Evolutionary conservation across 2,113 vertebrate species (phyloP).

Genomic region (Campylomormyrus numenius): DNA sequence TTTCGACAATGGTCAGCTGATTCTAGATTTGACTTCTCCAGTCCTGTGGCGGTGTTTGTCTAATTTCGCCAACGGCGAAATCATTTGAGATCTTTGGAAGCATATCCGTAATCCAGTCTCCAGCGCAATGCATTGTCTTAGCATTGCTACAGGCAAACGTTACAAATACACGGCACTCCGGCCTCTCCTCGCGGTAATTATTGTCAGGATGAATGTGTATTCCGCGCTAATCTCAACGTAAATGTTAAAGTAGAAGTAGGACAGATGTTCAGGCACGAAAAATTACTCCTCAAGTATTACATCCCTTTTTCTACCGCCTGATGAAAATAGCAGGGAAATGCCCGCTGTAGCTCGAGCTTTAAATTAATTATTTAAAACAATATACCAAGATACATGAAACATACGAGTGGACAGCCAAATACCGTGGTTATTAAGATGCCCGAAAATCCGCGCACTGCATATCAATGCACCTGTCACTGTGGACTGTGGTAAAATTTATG

Average conservation of each 20-base stretch:
- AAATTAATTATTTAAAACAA: conserved; percentile 74
- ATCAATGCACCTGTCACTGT: conserved; percentile 99
- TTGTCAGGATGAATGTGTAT: conserved; percentile 16
- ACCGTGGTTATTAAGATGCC: conserved; percentile 77
- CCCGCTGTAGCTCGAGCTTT: conserved; percentile 34
- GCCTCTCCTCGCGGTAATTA: background rate
- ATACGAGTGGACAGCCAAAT: conserved; percentile 60
- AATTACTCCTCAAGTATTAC: background rate
- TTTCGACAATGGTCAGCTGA: conserved; percentile 77
- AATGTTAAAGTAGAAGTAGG: conserved; percentile 13
- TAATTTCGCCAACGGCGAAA: conserved; percentile 3
- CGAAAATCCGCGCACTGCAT: conserved; percentile 76
- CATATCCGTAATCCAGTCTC: background rate
- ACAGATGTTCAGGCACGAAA: conserved; percentile 25
- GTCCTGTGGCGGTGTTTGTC: conserved; percentile 28
- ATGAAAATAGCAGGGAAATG: background rate
- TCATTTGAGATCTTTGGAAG: background rate
- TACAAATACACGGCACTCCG: background rate
- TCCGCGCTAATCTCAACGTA: conserved; percentile 26
- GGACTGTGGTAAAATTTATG: conserved; percentile 94
- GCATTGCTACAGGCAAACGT: background rate
- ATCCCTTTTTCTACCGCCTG: background rate
- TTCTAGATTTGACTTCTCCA: conserved; percentile 74
- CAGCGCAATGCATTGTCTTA: background rate
- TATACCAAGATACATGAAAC: conserved; percentile 64